phyloP scores from a whole-genome alignment of 2,888 invertebrate species.

The Itoplectis maculator region DNA sequence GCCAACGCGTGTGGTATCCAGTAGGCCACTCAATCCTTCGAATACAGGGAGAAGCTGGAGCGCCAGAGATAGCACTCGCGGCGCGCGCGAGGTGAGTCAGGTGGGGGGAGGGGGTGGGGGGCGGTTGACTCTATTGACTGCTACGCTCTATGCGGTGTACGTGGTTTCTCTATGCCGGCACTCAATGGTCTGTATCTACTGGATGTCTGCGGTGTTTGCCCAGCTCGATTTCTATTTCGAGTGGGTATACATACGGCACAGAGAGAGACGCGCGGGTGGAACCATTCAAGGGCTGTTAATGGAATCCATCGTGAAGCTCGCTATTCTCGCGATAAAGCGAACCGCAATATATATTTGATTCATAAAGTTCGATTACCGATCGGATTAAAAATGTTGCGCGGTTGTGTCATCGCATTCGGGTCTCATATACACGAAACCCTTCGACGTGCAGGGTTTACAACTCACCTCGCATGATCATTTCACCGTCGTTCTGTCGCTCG shows the following conservation, averaged over 20 bases:
- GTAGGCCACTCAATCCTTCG: background rate
- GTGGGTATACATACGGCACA: conserved; percentile 12
- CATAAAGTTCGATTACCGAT: conserved; percentile 5
- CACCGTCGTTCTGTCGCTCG: no score
- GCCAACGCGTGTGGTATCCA: background rate
- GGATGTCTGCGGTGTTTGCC: conserved; percentile 55
- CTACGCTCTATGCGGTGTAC: conserved; percentile 18
- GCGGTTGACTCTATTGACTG: conserved; percentile 46
- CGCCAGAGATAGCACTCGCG: conserved; percentile 51
- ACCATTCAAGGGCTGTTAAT: conserved; percentile 27
- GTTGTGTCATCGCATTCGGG: no score
- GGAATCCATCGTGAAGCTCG: conserved; percentile 1
- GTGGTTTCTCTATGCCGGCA: conserved; percentile 42
- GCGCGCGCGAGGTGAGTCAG: background rate
- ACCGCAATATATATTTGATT: background rate
- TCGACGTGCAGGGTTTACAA: no score
- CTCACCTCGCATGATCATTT: no score
- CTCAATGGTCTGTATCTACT: conserved; percentile 51
- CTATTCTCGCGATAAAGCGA: background rate
- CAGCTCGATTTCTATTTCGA: conserved; percentile 53
- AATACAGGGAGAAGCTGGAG: conserved; percentile 20
- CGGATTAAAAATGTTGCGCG: no score
- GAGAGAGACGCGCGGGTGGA: conserved; percentile 12
- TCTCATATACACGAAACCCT: no score
- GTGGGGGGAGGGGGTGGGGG: no score